Percentiles rank a stretch among this genome's conserved stretches.
phyloP scores from a whole-genome alignment of 1,140 invertebrate species.

The Caligus rogercresseyi region DNA sequence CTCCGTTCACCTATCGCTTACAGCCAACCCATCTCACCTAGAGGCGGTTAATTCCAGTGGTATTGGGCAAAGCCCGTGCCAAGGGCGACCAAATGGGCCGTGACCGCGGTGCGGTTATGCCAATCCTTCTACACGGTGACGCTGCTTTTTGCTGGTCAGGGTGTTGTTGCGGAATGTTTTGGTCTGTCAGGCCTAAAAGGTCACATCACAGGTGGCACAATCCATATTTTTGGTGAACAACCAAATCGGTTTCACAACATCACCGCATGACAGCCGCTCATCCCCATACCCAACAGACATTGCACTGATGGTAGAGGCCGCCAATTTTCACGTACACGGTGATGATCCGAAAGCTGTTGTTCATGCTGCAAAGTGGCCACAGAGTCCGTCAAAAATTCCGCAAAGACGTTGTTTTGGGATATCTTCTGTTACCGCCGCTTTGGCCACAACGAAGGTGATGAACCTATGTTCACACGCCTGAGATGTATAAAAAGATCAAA shows the following conservation, averaged over 20 bases:
- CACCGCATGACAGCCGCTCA: constrained; percentile 52
- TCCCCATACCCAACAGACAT: constrained; percentile 67
- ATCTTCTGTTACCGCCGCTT: constrained; percentile 68
- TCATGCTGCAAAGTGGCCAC: constrained; percentile 65
- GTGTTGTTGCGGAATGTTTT: constrained; percentile 80
- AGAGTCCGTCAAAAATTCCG: constrained; percentile 62
- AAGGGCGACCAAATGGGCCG: too few species aligned
- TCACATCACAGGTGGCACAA: constrained; percentile 68
- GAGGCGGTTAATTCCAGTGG: too few species aligned
- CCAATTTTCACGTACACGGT: constrained; percentile 84
- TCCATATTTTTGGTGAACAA: constrained; percentile 96
- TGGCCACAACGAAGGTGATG: constrained; percentile 96
- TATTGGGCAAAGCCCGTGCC: too few species aligned
- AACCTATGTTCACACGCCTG: constrained; percentile 92
- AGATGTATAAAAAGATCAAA: constrained; percentile 51
- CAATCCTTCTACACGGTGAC: constrained; percentile 97
- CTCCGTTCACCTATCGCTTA: too few species aligned
- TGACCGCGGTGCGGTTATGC: too few species aligned
- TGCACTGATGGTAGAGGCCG: constrained; percentile 71
- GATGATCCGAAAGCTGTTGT: constrained; percentile 73
- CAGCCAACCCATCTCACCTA: too few species aligned
- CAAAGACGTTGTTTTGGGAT: constrained; percentile 81
- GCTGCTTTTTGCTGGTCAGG: constrained; percentile 73
- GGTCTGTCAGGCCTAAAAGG: constrained; percentile 57
- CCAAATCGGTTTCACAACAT: constrained; percentile 74